Evolutionary conservation across 2,888 invertebrate species (phyloP).

Genomic region (Amblyjoppa fuscipennis): DNA sequence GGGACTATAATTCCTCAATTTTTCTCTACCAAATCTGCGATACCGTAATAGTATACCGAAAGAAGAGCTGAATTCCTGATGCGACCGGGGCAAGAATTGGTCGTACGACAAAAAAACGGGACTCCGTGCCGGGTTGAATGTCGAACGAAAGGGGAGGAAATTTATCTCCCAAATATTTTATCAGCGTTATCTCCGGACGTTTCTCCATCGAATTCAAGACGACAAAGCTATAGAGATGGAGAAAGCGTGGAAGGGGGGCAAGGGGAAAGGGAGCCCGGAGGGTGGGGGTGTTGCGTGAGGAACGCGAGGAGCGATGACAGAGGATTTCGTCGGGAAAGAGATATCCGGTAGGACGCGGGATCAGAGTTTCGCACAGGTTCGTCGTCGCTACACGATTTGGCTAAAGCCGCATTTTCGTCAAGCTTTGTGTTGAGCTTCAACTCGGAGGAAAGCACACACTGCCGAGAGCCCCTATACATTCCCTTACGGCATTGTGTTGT

Average conservation of each 20-base stretch:
- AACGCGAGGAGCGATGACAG: slow-evolving; percentile 38
- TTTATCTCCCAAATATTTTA: slow-evolving; percentile 29
- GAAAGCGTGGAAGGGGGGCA: neutral
- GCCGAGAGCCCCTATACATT: slow-evolving; percentile 11
- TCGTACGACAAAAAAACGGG: neutral
- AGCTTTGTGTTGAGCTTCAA: slow-evolving; percentile 48
- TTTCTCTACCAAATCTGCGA: neutral
- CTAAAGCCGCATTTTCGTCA: slow-evolving; percentile 51
- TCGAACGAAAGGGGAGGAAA: slow-evolving; percentile 9
- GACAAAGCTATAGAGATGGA: neutral
- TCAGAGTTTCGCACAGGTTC: slow-evolving; percentile 47
- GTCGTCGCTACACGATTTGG: slow-evolving; percentile 48
- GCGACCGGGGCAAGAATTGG: neutral
- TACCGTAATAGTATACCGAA: neutral
- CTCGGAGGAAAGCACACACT: slow-evolving; percentile 18
- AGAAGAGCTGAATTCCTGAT: slow-evolving; percentile 1
- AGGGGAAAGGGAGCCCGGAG: too few relatives aligned
- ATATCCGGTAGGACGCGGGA: slow-evolving; percentile 31
- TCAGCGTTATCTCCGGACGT: slow-evolving; percentile 13
- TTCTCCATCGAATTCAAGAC: slow-evolving; percentile 29
- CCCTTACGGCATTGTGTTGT: slow-evolving; percentile 9
- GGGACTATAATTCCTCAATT: neutral
- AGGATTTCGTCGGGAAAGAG: slow-evolving; percentile 27
- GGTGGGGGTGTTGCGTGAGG: neutral
- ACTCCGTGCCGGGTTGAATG: slow-evolving; percentile 9